Evolutionary conservation across 2,888 invertebrate species (phyloP), one percentile per base, ranked within the genome.

Genomic region (Syrphus vitripennis): DNA sequence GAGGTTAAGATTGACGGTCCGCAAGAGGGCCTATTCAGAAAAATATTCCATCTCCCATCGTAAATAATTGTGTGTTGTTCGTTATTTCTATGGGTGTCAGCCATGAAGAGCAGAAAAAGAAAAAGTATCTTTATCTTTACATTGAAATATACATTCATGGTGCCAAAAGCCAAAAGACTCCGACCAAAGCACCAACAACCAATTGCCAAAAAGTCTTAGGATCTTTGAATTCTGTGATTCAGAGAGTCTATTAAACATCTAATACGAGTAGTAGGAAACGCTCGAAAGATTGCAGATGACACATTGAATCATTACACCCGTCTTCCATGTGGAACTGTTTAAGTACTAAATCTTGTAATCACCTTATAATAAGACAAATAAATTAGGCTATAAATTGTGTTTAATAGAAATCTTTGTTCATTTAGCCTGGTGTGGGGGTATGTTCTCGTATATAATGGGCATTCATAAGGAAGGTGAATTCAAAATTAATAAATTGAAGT

Each of bases 281-380:
- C 61, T 63, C n/a, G 74, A 37, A 29, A 74, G 14, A 40, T 19
- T 74, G 74, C 74, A 63, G 16, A 74, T 53, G 74, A 63, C 74
- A 53, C 53, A 63, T 53, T 53, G 40, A 63, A 50, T 74, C 74
- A 74, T 26, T 63, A 63, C n/a, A 10, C n/a, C 19, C 63, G 53
- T 34, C 26, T 40, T 40, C 40, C 63, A 53, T 53, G 72, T 26
- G 61, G 61, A 61, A 72, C 40, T 61, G 16, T 14, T 74, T 19
- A 61, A 50, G 19, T 63, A 53, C 50, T 74, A 50, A 63, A 37
- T 37, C 50, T 21, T 74, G 53, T 63, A 74, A 74, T 74, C 63
- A 50, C 50, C 74, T 53, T 63, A 61, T 63, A 74, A 74, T 63
- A 63, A 61, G 37, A 50, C 74, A 74, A 63, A 74, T 74, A 74